These are phyloP conservation scores for Brachionus rotundiformis DNA, from an alignment of 1,140 invertebrate genomes.

Conservation along the genomic window DNA sequence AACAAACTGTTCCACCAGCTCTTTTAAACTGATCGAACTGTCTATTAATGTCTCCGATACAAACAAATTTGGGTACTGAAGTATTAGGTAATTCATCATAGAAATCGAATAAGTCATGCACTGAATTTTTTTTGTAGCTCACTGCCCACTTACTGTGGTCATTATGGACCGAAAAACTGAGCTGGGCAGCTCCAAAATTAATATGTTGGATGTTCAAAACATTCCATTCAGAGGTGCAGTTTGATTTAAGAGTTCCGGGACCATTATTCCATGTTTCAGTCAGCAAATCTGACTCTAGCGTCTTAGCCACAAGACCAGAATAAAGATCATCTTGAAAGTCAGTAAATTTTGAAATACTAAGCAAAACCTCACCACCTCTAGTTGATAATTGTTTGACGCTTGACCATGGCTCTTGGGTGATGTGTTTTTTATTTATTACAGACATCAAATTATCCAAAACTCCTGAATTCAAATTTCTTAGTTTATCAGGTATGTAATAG, in stretches of 20 bases:
- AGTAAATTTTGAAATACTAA: constrained; percentile 45
- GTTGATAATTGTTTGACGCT: neutral
- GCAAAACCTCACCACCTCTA: constrained; percentile 11
- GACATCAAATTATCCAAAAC: constrained; percentile 24
- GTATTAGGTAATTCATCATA: neutral
- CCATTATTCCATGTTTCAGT: constrained; percentile 51
- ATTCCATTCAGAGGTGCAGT: constrained; percentile 37
- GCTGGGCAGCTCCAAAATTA: neutral
- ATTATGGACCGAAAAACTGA: constrained; percentile 42
- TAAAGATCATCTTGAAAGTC: constrained; percentile 49
- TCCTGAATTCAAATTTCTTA: neutral
- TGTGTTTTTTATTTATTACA: constrained; percentile 9
- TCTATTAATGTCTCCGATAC: constrained; percentile 44
- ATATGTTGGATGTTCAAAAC: constrained; percentile 34
- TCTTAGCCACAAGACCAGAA: neutral
- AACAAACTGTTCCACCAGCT: constrained; percentile 44
- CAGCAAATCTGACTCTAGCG: constrained; percentile 28
- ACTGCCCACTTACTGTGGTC: constrained; percentile 51
- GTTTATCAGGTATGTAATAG: constrained; percentile 36
- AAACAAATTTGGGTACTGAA: constrained; percentile 1
- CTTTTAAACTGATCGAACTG: constrained; percentile 51
- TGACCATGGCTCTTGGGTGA: constrained; percentile 8
- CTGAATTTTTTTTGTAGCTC: neutral
- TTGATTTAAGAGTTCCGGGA: constrained; percentile 27
- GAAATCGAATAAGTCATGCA: constrained; percentile 11